Evolutionary conservation across 2,888 invertebrate species (phyloP).

Genomic region (Celastrina argiolus): DNA sequence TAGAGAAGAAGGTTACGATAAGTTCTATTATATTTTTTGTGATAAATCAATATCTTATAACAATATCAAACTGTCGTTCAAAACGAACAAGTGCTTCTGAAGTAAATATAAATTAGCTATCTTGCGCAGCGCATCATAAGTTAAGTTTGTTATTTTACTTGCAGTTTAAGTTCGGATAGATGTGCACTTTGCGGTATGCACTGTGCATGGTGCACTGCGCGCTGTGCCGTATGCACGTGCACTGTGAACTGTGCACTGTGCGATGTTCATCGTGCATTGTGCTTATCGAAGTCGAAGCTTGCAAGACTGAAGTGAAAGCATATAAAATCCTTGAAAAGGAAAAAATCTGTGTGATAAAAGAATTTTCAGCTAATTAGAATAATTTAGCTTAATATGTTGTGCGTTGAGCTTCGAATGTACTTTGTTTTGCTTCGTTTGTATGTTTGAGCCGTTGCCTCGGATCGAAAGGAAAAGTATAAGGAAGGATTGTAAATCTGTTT

Average conservation of each 20-base stretch:
- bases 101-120: not conserved
- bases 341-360: slow-evolving; percentile 52
- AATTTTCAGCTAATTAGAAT: slow-evolving; percentile 55
- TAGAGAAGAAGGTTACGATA: not conserved
- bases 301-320: slow-evolving; percentile 66
- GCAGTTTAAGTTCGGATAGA: slow-evolving; percentile 26
- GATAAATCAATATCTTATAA: not conserved
- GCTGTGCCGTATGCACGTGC: too few species aligned
- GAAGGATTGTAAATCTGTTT: slow-evolving; percentile 30
- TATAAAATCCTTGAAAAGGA: slow-evolving; percentile 65
- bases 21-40: slow-evolving; percentile 2
- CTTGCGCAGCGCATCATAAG: not conserved
- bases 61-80: slow-evolving; percentile 5
- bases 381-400: slow-evolving; percentile 36
- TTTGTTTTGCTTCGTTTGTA: not conserved
- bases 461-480: slow-evolving; percentile 26
- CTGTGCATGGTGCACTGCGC: too few species aligned
- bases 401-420: not conserved
- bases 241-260: too few species aligned
- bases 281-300: slow-evolving; percentile 50
- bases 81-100: not conserved
- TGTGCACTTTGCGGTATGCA: too few species aligned
- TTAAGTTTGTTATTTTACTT: not conserved
- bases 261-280: too few species aligned
- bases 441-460: slow-evolving; percentile 3